Evolutionary conservation across 53 echinoderm and acorn worm genomes (phyloP), one percentile per base, ranked within the genome.

Genomic region (Astropecten irregularis): DNA sequence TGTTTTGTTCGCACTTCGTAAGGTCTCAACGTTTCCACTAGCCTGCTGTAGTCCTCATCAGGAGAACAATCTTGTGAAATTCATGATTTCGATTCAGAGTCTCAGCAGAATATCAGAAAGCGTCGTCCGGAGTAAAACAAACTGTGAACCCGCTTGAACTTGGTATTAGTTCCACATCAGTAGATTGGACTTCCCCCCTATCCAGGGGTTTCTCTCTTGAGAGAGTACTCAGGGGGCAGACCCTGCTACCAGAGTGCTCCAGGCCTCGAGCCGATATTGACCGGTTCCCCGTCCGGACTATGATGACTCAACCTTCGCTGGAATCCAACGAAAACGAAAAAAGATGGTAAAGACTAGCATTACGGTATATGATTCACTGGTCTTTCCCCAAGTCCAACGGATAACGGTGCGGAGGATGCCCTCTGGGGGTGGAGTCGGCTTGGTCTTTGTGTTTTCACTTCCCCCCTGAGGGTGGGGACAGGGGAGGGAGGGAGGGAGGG

Each of bases 241-340:
- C 46, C 46, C 47, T 40, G 53, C 32, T n/a, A n/a, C n/a, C n/a
- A 42, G 6, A 42, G 11, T 42, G 42, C 42, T 11, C 76, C 9
- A 1, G 40, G 76, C 76, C 59, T 28, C 59, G 27, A 79, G 79
- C 27, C 79, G 56, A 62, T 79, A 79, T 79, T 79, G 62, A 79
- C 62, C 62, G 79, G 79, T 11, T 4, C 3, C 4, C 49, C 40
- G n/a, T n/a, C n/a, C n/a, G n/a, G n/a, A 1, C 79, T 46, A 61
- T 79, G 60, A 79, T 79, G 79, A 79, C 79, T 79, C 79, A 79
- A 79, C 62, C 61, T 29, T 60, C 46, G 30, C 34, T 4, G 62
- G 79, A 32, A 61, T 61, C 31, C 76, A 40, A 66, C 21, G 66
- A 36, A 32, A 66, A 66, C 61, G 14, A 28, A 36, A 60, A 46